Evolutionary conservation across 2,888 invertebrate species (phyloP).

Genomic region (Caenorhabditis sp.): DNA sequence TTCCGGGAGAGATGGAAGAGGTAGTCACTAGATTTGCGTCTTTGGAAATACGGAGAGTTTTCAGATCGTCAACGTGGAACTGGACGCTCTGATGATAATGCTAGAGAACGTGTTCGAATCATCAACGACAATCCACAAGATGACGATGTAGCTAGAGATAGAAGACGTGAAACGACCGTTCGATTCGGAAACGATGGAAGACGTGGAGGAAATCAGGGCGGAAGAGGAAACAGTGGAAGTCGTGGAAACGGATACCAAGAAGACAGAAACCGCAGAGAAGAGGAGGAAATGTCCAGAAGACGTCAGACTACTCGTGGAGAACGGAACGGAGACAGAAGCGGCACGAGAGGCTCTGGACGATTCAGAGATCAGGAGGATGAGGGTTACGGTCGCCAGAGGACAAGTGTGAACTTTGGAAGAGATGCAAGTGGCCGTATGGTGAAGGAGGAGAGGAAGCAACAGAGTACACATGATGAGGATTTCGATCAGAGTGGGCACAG

Average conservation of each 20-base stretch:
- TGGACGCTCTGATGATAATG: too few species aligned
- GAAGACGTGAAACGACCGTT: background rate
- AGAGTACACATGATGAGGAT: conserved; percentile 21
- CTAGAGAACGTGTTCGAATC: too few species aligned
- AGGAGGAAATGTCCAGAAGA: background rate
- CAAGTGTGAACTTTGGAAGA: conserved; percentile 20
- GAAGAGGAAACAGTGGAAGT: background rate
- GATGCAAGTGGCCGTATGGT: conserved; percentile 33
- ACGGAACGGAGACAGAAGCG: background rate
- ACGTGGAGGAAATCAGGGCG: conserved; percentile 7
- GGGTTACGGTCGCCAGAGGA: background rate
- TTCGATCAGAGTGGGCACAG: conserved; percentile 33
- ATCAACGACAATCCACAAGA: too few species aligned
- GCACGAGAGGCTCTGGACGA: background rate
- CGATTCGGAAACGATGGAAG: background rate
- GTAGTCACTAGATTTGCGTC: too few species aligned
- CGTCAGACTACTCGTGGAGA: background rate
- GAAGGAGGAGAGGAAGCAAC: conserved; percentile 16
- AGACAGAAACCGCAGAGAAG: background rate
- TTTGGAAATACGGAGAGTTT: too few species aligned
- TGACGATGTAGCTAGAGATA: background rate
- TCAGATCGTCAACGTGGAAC: background rate
- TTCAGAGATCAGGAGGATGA: conserved; percentile 9
- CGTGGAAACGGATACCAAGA: background rate
- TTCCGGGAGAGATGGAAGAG: too few species aligned